phyloP scores from a whole-genome alignment of 23 tunicate species.

The Trididemnum nubilum region DNA sequence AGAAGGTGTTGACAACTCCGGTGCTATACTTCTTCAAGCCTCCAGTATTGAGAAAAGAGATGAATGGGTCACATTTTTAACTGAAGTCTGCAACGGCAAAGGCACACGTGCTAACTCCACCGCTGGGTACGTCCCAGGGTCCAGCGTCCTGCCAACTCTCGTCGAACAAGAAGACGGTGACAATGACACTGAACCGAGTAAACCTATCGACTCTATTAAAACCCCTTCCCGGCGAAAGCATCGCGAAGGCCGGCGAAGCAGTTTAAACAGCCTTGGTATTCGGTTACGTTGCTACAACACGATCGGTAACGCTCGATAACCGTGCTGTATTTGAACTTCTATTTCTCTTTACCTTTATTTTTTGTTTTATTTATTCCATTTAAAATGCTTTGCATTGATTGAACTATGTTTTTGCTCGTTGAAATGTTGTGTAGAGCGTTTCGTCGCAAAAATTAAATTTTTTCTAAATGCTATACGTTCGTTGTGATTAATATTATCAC shows the following conservation, averaged over 20 bases:
- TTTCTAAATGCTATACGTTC: too few species aligned
- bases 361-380: too few species aligned
- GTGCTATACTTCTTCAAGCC: slow-evolving; percentile 45
- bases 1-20: slow-evolving; percentile 50
- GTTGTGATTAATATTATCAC: too few species aligned
- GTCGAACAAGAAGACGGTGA: slow-evolving; percentile 58
- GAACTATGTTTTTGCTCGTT: too few species aligned
- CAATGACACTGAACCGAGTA: neutral
- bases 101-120: neutral
- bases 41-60: slow-evolving; percentile 29
- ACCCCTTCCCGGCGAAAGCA: slow-evolving; percentile 48
- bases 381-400: too few species aligned
- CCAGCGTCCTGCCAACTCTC: slow-evolving; percentile 59
- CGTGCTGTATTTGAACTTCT: too few species aligned
- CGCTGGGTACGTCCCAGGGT: slow-evolving; percentile 50
- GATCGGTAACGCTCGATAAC: slow-evolving; percentile 23
- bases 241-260: slow-evolving; percentile 40
- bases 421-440: too few species aligned
- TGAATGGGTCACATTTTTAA: slow-evolving; percentile 64
- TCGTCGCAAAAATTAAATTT: too few species aligned
- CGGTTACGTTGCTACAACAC: slow-evolving; percentile 32
- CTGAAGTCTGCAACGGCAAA: slow-evolving; percentile 29
- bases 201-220: slow-evolving; percentile 31
- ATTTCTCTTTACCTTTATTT: too few species aligned
- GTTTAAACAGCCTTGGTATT: slow-evolving; percentile 42